Conservation (phyloP, 2,113 vertebrate species). For the Strix uralensis region DNA sequence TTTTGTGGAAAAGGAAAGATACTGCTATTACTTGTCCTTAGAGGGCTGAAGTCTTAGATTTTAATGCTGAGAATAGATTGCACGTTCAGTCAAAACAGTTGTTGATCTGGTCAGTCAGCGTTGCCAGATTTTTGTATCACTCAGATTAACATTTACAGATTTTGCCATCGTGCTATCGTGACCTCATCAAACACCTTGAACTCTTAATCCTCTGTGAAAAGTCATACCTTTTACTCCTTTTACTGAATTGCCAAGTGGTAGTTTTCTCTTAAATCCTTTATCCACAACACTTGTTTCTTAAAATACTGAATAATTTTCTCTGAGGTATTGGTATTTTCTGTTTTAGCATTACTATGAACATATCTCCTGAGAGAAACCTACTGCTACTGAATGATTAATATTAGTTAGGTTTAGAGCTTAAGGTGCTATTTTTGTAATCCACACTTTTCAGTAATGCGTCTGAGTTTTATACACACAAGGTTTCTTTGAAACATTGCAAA, state of each 20-base stretch:
- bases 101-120: background rate
- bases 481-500: conserved; percentile 41
- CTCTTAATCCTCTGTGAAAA: background rate
- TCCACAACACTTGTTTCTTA: background rate
- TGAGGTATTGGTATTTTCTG: background rate
- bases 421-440: conserved; percentile 29
- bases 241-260: background rate
- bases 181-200: background rate
- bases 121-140: background rate
- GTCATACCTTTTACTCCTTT: background rate
- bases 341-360: background rate
- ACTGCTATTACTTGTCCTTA: background rate
- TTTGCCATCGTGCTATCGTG: background rate
- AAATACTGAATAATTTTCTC: background rate
- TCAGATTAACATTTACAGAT: background rate
- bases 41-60: background rate
- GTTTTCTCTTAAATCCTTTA: background rate
- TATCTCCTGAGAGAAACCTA: background rate
- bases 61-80: background rate
- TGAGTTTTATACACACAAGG: conserved; percentile 39
- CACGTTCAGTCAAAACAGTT: background rate
- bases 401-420: conserved; percentile 18
- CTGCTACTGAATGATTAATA: conserved; percentile 18
- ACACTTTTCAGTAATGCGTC: background rate
- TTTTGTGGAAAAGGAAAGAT: background rate